Percentiles rank a stretch among this genome's conserved stretches.
These are phyloP conservation scores for Pachymerium ferrugineum DNA, from an alignment of 2,888 invertebrate species.

Conservation along the genomic window DNA sequence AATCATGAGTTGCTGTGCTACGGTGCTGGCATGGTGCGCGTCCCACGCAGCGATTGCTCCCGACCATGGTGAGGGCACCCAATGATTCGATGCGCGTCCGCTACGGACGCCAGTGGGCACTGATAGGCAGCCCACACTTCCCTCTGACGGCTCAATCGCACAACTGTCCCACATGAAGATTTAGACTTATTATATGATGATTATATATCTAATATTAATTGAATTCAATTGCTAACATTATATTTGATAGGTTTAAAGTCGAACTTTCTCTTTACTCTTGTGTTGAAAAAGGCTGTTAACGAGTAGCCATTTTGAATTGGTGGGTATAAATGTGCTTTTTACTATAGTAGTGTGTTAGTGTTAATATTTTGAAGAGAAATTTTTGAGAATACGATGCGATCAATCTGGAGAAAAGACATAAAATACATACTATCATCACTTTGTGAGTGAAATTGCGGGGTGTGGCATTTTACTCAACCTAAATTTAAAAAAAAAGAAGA, in stretches of 20 bases:
- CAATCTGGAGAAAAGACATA: not conserved
- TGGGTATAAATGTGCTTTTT: too few species aligned
- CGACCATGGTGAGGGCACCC: slow-evolving; percentile 25
- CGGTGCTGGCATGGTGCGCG: slow-evolving; percentile 22
- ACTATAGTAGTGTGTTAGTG: too few species aligned
- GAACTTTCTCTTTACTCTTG: too few species aligned
- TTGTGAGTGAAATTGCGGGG: not conserved
- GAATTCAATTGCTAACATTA: too few species aligned
- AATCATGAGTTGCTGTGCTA: slow-evolving; percentile 21
- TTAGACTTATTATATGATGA: too few species aligned
- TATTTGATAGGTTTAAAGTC: too few species aligned
- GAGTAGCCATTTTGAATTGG: too few species aligned
- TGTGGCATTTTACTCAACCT: not conserved
- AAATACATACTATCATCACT: not conserved
- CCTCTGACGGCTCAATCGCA: slow-evolving; percentile 11
- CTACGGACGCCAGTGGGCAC: slow-evolving; percentile 27
- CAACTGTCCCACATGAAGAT: not conserved
- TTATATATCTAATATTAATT: too few species aligned
- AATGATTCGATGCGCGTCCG: slow-evolving; percentile 24
- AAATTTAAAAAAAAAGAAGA: not conserved
- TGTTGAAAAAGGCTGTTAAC: too few species aligned
- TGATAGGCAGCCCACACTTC: slow-evolving; percentile 25
- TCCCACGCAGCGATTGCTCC: slow-evolving; percentile 25
- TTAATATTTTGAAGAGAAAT: too few species aligned
- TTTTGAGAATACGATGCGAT: too few species aligned